Conservation (phyloP, 2,888 invertebrate genomes). For the Yponomeuta evonymella region DNA sequence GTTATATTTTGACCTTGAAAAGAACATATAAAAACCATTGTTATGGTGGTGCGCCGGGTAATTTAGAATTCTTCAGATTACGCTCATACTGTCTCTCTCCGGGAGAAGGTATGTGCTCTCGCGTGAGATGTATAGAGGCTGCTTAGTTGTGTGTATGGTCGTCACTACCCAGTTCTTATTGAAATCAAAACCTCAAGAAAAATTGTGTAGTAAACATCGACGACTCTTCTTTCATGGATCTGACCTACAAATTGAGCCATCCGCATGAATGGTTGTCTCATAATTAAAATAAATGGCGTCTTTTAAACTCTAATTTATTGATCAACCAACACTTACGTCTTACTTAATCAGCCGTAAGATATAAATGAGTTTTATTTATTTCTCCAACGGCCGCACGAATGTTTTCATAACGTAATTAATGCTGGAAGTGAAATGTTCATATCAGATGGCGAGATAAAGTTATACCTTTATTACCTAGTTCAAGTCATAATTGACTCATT, state of each 20-base stretch:
- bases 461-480: too few species aligned
- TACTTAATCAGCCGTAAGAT: neutral
- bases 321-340: neutral
- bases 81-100: too few species aligned
- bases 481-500: too few species aligned
- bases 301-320: neutral
- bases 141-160: too few species aligned
- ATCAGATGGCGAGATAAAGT: neutral
- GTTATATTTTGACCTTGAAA: too few species aligned
- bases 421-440: neutral
- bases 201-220: neutral
- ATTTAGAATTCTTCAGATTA: too few species aligned
- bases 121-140: too few species aligned
- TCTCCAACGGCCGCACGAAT: neutral
- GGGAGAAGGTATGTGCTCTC: too few species aligned
- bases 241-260: constrained; percentile 1
- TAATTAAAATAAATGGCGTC: neutral
- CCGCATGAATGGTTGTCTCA: neutral
- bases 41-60: too few species aligned
- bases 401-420: neutral
- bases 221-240: neutral
- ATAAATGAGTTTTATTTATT: neutral
- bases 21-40: too few species aligned
- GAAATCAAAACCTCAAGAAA: neutral
- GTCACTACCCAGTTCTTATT: too few species aligned